These are phyloP conservation scores for Zygaena filipendulae DNA, from an alignment of 2,888 invertebrate genomes.

Conservation along the genomic window DNA sequence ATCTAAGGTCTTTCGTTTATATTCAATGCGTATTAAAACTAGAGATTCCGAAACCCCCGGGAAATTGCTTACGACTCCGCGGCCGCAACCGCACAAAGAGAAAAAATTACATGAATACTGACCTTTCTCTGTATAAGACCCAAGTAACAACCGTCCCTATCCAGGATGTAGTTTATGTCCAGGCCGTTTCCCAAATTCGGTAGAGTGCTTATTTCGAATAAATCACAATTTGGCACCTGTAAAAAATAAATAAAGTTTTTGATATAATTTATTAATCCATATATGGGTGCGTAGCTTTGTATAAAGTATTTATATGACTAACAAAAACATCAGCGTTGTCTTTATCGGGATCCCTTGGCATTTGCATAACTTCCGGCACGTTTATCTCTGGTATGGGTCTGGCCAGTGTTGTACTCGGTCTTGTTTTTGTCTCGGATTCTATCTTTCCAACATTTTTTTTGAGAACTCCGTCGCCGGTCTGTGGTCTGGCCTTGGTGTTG, in stretches of 20 bases:
- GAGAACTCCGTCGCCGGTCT: constrained; percentile 22
- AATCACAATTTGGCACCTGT: constrained; percentile 75
- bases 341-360: constrained; percentile 50
- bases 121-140: constrained; percentile 76
- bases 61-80: no score
- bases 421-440: constrained; percentile 22
- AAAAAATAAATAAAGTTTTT: constrained; percentile 12
- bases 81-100: no score
- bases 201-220: constrained; percentile 73
- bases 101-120: no score
- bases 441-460: constrained; percentile 34
- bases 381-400: constrained; percentile 40
- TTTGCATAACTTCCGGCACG: constrained; percentile 19
- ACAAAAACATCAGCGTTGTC: constrained; percentile 48
- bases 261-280: neutral
- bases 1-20: no score
- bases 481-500: constrained; percentile 23
- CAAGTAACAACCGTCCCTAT: constrained; percentile 73
- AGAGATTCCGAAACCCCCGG: no score
- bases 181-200: constrained; percentile 62
- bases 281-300: no score
- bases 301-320: constrained; percentile 19
- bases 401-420: constrained; percentile 34
- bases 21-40: no score
- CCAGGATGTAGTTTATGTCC: constrained; percentile 55